Conservation (phyloP, 2,113 vertebrate genomes). For the Mesocricetus auratus region DNA sequence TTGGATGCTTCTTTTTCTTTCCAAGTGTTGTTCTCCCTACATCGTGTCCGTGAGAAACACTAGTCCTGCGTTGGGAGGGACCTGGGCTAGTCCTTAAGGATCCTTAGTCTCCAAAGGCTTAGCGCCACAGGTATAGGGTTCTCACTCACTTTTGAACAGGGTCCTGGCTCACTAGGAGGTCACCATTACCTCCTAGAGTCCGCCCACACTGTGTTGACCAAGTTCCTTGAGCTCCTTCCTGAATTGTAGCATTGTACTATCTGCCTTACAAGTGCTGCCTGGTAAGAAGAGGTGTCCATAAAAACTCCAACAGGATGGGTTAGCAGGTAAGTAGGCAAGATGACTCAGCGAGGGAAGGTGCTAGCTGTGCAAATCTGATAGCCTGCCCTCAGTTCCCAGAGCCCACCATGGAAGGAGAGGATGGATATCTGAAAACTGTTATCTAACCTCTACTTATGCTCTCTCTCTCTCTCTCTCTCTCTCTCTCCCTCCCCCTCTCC, state of each 20-base stretch:
- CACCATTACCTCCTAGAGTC: neutral
- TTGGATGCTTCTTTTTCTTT: neutral
- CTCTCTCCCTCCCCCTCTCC: no score
- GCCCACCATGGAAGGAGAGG: neutral
- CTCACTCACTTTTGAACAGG: neutral
- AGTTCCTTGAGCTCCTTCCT: no score
- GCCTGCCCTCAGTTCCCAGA: neutral
- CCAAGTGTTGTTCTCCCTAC: neutral
- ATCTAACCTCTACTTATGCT: neutral
- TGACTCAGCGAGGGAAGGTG: neutral
- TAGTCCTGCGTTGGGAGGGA: neutral
- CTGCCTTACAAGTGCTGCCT: accelerated
- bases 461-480: neutral
- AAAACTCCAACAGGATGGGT: neutral
- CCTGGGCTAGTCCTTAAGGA: no score
- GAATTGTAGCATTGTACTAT: neutral
- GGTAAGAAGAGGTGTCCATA: neutral
- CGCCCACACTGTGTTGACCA: no score
- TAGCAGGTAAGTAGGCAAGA: neutral
- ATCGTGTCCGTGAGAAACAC: neutral
- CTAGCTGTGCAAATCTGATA: neutral
- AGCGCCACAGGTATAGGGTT: no score
- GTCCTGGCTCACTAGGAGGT: neutral
- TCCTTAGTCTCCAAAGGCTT: neutral
- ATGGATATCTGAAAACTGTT: neutral